Conservation (phyloP, 1,140 invertebrate species). For the Medauroidea extradentata region DNA sequence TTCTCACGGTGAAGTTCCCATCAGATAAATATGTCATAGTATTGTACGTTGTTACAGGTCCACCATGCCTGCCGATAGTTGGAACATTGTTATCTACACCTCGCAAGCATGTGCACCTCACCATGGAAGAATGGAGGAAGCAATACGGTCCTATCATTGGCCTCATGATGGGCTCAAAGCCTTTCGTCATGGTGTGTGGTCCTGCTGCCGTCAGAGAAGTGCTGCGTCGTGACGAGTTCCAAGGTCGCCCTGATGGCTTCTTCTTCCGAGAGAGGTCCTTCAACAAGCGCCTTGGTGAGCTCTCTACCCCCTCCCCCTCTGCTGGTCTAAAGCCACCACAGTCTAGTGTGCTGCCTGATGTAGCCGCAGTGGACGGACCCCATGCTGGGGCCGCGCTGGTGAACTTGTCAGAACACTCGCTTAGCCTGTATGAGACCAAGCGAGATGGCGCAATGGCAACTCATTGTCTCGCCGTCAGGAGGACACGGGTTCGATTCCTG, state of each 20-base stretch:
- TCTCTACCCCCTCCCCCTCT: background rate
- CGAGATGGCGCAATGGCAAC: too few relatives aligned
- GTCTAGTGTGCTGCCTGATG: too few relatives aligned
- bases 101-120: constrained; percentile 30
- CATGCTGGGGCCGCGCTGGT: too few relatives aligned
- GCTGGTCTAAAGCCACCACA: background rate
- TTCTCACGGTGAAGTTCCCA: too few relatives aligned
- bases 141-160: constrained; percentile 40
- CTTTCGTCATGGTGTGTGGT: constrained; percentile 38
- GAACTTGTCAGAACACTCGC: too few relatives aligned
- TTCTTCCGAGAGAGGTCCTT: constrained; percentile 59
- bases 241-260: constrained; percentile 38
- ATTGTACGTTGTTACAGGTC: too few relatives aligned
- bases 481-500: too few relatives aligned
- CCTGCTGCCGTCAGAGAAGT: constrained; percentile 37
- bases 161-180: constrained; percentile 32
- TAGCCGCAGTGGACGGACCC: too few relatives aligned
- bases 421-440: too few relatives aligned
- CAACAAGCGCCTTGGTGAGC: constrained; percentile 57
- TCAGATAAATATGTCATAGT: too few relatives aligned
- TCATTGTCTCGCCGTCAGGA: too few relatives aligned
- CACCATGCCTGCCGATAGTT: constrained; percentile 37
- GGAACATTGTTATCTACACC: constrained; percentile 40
- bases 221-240: constrained; percentile 36
- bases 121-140: constrained; percentile 33